These are phyloP conservation scores for Pelodytes ibericus DNA, from an alignment of 2,797 vertebrate genomes.

Conservation along the genomic window DNA sequence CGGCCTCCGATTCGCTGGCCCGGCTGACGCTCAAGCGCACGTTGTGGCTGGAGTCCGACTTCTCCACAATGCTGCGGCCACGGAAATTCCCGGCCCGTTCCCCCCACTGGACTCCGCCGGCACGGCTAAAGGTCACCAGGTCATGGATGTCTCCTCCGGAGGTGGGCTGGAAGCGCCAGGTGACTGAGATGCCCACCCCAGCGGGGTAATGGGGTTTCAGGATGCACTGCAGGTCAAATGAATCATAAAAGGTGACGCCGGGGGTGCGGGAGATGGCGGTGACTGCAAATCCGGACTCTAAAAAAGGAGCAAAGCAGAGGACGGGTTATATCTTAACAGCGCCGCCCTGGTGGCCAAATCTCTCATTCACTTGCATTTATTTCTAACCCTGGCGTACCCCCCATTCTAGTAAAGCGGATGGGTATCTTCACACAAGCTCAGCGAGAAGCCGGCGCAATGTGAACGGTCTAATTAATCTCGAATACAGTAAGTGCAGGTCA, in stretches of 20 bases:
- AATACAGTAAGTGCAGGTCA: no score
- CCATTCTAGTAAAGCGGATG: no score
- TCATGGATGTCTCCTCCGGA: conserved; percentile 80
- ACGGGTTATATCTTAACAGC: no score
- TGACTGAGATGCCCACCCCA: conserved; percentile 87
- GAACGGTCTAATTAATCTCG: no score
- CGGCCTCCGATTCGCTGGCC: conserved; percentile 88
- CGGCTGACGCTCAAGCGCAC: conserved; percentile 91
- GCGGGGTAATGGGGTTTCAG: conserved; percentile 92
- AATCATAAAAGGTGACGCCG: conserved; percentile 88
- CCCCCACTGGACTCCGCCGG: conserved; percentile 93
- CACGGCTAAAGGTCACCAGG: conserved; percentile 91
- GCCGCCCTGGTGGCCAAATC: no score
- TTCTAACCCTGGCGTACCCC: no score
- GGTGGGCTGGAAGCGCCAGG: conserved; percentile 90
- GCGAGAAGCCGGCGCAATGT: no score
- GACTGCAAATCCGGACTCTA: conserved; percentile 91
- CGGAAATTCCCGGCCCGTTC: conserved; percentile 81
- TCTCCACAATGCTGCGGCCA: conserved; percentile 90
- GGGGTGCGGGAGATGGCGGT: conserved; percentile 94
- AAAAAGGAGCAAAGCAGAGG: no score
- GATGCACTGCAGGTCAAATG: conserved; percentile 94
- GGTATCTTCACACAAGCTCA: no score
- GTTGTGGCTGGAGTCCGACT: conserved; percentile 89
- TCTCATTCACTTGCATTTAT: no score